Conservation (phyloP, 2,888 invertebrate genomes). For the Lordiphosa fenestrarum region DNA sequence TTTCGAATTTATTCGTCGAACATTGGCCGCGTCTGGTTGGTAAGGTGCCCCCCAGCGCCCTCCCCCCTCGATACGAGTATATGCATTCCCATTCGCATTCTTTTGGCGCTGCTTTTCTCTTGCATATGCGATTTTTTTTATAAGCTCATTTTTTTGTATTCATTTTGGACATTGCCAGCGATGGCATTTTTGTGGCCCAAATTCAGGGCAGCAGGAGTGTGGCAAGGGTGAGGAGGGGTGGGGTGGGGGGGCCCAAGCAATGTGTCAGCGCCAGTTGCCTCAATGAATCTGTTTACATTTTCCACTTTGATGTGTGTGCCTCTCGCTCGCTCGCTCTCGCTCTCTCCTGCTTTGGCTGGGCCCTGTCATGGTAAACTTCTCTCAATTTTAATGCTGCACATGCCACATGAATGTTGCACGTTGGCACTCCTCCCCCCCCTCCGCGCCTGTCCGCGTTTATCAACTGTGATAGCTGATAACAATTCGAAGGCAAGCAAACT, state of each 20-base stretch:
- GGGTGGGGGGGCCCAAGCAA: slow-evolving; percentile 18
- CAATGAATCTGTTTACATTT: slow-evolving; percentile 71
- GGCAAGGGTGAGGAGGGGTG: neutral
- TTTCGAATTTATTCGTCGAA: slow-evolving; percentile 61
- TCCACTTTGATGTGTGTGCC: slow-evolving; percentile 46
- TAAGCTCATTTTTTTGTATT: slow-evolving; percentile 37
- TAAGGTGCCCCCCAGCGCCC: neutral
- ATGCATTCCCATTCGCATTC: slow-evolving; percentile 57
- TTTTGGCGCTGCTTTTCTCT: slow-evolving; percentile 38
- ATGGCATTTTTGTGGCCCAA: slow-evolving; percentile 75
- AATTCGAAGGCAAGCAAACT: slow-evolving; percentile 17
- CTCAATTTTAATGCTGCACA: slow-evolving; percentile 23
- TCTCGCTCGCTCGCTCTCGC: slow-evolving; percentile 7
- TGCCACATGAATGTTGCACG: slow-evolving; percentile 44
- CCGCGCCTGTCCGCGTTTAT: slow-evolving; percentile 4
- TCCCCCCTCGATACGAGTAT: slow-evolving; percentile 28
- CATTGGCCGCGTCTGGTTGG: slow-evolving; percentile 46
- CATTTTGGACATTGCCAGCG: slow-evolving; percentile 67
- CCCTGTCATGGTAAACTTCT: slow-evolving; percentile 3
- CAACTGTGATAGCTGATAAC: slow-evolving; percentile 59
- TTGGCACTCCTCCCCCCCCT: neutral
- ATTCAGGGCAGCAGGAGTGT: slow-evolving; percentile 44
- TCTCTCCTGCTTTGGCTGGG: neutral
- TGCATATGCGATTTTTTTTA: slow-evolving; percentile 25
- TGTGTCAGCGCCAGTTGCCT: slow-evolving; percentile 66